Evolutionary conservation across 2,113 vertebrate species (phyloP), one percentile per base, ranked within the genome.

Genomic region (Pollachius pollachius): DNA sequence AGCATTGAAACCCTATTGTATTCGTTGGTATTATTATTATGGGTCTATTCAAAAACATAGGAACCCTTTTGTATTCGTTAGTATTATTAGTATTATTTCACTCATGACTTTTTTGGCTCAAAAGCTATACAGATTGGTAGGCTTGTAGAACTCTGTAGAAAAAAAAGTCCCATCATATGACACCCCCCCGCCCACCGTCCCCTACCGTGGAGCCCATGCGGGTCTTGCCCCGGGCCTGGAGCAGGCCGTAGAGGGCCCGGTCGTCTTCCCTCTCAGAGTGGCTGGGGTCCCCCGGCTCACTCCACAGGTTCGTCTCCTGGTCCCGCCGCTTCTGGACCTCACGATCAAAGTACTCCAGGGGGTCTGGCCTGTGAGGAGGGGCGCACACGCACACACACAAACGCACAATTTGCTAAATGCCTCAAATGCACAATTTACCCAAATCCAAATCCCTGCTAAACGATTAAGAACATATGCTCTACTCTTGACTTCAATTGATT

Each of bases 271-370:
- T 82, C 81, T 94, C 94, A 0, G 90, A 87, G 82, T 94, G 94
- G 75, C 92, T 93, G 15, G 83, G 80, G 82, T 94, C 94, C 19
- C 90, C 91, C 0, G 94, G 93, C 54, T 90, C 88, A 21, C 88
- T 94, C 94, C 94, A 94, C 68, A 95, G 80, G 74, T 95, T 94
- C 12, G 91, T 88, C 77, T 94, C 93, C 74, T 95, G 93, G 5
- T 94, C 93, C 1, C 91, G 85, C 12, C 92, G 84, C 64, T 91
- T 91, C 82, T 94, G 91, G 23, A 92, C 93, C 52, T 94, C 90
- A 1, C 91, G 92, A 34, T 90, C 91, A 69, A 94, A 94, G 74
- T 94, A 94, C 70, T 92, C 89, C 81, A 95, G 67, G 0, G 93
- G 93, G 60, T 94, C 94, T 21, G 58, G 58, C 13, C 6, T 21